Evolutionary conservation across 2,888 invertebrate species (phyloP).

Genomic region (Drosophila hamatofila): DNA sequence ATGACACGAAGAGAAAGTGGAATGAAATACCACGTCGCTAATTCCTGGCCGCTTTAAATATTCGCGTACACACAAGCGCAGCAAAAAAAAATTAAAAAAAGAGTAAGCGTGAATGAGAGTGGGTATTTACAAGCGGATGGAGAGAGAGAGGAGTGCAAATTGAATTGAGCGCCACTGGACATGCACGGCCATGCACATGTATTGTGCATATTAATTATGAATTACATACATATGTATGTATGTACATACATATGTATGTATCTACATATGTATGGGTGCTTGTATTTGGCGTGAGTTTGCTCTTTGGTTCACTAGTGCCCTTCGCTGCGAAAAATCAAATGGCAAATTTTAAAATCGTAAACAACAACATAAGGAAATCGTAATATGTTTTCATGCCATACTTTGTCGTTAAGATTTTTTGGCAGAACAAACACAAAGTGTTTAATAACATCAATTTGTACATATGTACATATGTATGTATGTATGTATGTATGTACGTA

Average conservation of each 20-base stretch:
- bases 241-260: not conserved
- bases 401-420: no score
- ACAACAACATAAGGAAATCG: no score
- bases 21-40: slow-evolving; percentile 7
- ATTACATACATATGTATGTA: not conserved
- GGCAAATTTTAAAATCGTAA: no score
- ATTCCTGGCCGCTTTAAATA: slow-evolving; percentile 23
- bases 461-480: no score
- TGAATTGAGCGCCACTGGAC: not conserved
- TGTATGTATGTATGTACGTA: no score
- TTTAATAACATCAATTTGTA: not conserved
- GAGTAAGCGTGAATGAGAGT: not conserved
- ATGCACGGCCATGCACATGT: not conserved
- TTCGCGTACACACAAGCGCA: slow-evolving; percentile 20
- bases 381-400: no score
- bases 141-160: not conserved
- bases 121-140: not conserved
- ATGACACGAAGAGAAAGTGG: slow-evolving; percentile 1
- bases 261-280: slow-evolving; percentile 1
- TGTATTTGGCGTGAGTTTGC: slow-evolving; percentile 25
- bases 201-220: not conserved
- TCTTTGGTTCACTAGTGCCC: not conserved
- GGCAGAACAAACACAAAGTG: slow-evolving; percentile 10
- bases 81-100: not conserved
- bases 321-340: no score